Evolutionary conservation across 1,140 invertebrate species (phyloP).

Genomic region (Argopecten irradians): DNA sequence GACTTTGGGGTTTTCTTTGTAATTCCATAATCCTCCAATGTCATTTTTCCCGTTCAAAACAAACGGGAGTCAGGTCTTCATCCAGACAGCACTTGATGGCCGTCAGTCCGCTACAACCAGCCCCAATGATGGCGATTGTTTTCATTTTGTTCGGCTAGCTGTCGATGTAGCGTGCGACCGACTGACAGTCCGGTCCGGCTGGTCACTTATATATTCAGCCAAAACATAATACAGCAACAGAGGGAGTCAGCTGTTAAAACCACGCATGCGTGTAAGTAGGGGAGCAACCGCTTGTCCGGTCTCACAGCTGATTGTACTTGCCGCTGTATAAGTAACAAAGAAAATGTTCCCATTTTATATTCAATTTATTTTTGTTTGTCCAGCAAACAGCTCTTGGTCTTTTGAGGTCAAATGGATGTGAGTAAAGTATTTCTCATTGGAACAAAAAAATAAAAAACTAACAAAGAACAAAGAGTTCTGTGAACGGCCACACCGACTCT

Average conservation of each 20-base stretch:
- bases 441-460: too few species aligned
- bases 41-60: constrained; percentile 78
- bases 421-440: too few species aligned
- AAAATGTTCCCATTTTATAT: neutral
- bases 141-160: constrained; percentile 54
- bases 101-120: constrained; percentile 77
- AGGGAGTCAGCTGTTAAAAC: neutral
- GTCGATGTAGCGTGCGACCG: neutral
- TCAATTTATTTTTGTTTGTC: too few species aligned
- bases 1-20: constrained; percentile 65
- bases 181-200: neutral
- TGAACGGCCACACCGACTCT: too few species aligned
- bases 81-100: constrained; percentile 79
- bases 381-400: too few species aligned
- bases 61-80: constrained; percentile 76
- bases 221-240: neutral
- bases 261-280: neutral
- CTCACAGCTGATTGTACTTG: neutral
- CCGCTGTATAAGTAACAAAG: neutral
- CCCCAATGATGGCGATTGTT: constrained; percentile 76
- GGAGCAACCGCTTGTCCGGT: neutral
- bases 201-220: constrained; percentile 6
- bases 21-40: constrained; percentile 80
- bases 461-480: too few species aligned
- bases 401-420: too few species aligned